Base-by-base conservation (phyloP, 2,888 invertebrate genomes). In the Orthosia gracilis region DNA sequence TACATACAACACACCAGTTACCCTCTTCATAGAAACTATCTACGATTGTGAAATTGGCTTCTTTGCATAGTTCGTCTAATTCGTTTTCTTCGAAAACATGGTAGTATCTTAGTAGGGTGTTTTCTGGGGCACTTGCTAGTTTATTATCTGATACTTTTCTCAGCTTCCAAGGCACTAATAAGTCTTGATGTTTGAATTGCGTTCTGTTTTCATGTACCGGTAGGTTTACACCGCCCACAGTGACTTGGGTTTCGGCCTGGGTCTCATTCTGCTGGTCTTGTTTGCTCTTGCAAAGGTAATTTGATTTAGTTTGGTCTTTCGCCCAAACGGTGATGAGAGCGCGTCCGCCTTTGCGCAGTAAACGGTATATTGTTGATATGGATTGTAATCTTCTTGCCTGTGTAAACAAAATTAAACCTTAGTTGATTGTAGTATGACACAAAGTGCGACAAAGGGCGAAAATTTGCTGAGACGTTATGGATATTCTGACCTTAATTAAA, bases 321-420 rank as follows among this genome's bases (percentile, higher is more conserved):
- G 99, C 99, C 99, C 99, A 99, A 0, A 99, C 99, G 84, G 99
- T 99, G 76, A 99, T 97, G 9, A 99, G 96, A 3, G 98, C 98
- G 80, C 95, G 96, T 0, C 99, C 99, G 0, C 97, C 97, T 0
- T 96, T 91, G n/a, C 97, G 95, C 11, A 99, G 95, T 1, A 98
- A 94, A 18, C 99, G 96, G 0, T 97, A 92, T 88, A 99, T 98
- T 92, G 99, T 99, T 26, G 94, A 90, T 18, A 99, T 90, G 0
- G 99, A 98, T 89, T 97, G 96, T 40, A 97, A 87, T 87, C 99
- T 97, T 85, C 99, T 97, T 67, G 97, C 97, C 97, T 98, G 91
- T 18, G 17, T 18, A 54, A 58, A 61, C 58, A 74, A 71, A 52
- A 23, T 54, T 1, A 57, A 55, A 58, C 49, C 15, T 55, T 18